Conservation (phyloP, 2,113 vertebrate genomes). For the Pogona vitticeps region DNA sequence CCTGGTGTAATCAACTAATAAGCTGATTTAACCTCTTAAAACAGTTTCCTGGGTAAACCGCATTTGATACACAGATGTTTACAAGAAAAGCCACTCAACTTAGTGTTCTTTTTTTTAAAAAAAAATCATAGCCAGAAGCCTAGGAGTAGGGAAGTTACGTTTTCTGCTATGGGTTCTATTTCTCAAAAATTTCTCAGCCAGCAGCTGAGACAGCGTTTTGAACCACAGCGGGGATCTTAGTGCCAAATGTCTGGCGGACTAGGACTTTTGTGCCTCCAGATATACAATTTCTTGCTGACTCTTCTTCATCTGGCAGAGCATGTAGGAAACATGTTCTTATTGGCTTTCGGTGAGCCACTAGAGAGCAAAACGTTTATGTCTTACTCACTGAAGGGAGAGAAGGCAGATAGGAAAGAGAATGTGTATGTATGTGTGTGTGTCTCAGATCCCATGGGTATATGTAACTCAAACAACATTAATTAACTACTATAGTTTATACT, state of each 20-base stretch:
- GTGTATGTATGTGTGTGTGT: neutral
- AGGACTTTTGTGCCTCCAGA: neutral
- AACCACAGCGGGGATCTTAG: neutral
- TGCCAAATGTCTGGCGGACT: neutral
- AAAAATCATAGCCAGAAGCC: neutral
- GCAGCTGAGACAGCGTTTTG: neutral
- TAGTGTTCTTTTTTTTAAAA: neutral
- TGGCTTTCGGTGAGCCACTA: slow-evolving; percentile 11
- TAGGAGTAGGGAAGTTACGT: neutral
- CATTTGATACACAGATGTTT: no score
- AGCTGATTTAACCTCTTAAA: neutral
- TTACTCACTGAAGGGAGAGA: neutral
- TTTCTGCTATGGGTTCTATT: neutral
- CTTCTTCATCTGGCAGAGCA: slow-evolving; percentile 21
- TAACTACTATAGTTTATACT: slow-evolving; percentile 1
- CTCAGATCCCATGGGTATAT: neutral
- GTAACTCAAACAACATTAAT: neutral
- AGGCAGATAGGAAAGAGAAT: neutral
- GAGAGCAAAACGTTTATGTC: slow-evolving; percentile 20
- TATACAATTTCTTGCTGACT: neutral
- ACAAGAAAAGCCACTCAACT: no score
- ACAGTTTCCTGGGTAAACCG: no score
- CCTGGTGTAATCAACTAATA: neutral
- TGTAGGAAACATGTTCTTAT: slow-evolving; percentile 1
- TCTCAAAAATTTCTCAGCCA: neutral